These are phyloP conservation scores for Philopotamus ludificatus DNA, from an alignment of 1,140 invertebrate genomes.

Conservation along the genomic window DNA sequence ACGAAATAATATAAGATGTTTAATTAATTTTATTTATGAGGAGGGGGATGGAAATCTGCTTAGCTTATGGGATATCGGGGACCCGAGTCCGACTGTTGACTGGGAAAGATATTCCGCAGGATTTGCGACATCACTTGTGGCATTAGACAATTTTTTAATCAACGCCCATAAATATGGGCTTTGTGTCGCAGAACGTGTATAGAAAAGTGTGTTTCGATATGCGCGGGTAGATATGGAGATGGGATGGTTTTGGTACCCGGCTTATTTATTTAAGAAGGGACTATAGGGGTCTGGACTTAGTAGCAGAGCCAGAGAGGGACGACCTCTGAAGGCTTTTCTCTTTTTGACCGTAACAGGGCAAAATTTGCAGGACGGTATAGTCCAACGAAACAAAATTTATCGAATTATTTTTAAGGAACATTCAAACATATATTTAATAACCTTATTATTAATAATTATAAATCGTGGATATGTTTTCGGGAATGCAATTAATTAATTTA, in stretches of 20 bases:
- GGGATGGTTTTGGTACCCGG: conserved; percentile 29
- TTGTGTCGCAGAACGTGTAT: not conserved
- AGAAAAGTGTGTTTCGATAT: not conserved
- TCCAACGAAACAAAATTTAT: not conserved
- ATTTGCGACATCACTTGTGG: conserved; percentile 26
- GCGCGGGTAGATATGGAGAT: not conserved
- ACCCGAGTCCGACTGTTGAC: conserved; percentile 13
- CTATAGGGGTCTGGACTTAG: conserved; percentile 35
- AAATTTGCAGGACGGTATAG: not conserved
- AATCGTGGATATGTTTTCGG: too few species aligned
- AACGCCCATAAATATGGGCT: not conserved
- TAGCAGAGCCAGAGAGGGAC: conserved; percentile 25
- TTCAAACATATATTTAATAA: conserved; percentile 1
- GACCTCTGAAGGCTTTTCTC: conserved; percentile 26
- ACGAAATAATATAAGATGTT: too few species aligned
- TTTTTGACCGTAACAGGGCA: conserved; percentile 26
- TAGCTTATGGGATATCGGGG: conserved; percentile 24
- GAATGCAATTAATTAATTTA: not conserved
- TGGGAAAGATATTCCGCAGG: conserved; percentile 7
- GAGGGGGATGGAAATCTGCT: conserved; percentile 1
- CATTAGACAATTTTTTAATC: not conserved
- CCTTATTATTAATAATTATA: not conserved
- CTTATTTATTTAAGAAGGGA: conserved; percentile 43
- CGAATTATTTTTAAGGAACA: too few species aligned
- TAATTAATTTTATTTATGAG: conserved; percentile 32